Base-by-base conservation (phyloP, 2,797 vertebrate genomes). In the Psittacula derbiana region DNA sequence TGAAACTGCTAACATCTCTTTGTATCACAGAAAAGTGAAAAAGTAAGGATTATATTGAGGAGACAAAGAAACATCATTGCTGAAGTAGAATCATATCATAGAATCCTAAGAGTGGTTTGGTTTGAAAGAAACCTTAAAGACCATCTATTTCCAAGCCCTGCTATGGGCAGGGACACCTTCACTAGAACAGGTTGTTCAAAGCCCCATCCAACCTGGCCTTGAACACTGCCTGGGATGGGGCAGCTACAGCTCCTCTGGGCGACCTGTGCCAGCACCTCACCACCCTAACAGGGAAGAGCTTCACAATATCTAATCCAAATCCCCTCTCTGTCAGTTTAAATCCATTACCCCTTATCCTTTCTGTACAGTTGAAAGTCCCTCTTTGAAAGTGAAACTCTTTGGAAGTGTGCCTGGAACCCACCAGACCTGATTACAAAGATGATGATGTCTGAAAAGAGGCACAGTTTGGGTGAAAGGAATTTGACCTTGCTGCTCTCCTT, bases 391-490 rank as follows among this genome's bases (percentile, higher is more conserved):
- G 55, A 57, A 57, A n/a, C 21, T 57, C n/a, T 57, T 57, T 57
- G 21, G 55, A 58, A 58, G 28, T 2, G 7, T 0, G 6, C 12
- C 67, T 15, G 49, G 52, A n/a, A 3, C 8, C 12, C 36, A 21
- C 11, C 16, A 19, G 33, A 3, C 2, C 5, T 3, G 12, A 6
- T 46, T 1, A 2, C 6, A 4, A 8, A 53, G 23, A 53, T 21
- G 28, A 6, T 4, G 1, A 4, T 5, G 23, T 20, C 41, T 55
- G 52, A 30, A 25, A 31, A 65, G 28, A 1, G 7, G 30, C 33
- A 25, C 28, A 1, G 2, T 12, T 9, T 4, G 10, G 1, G 25
- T 14, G 25, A 44, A 36, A 0, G 9, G 25, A 6, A 14, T 10
- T 23, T 38, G 58, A 33, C 79, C 55, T n/a, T 3, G 25, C 11